Conservation (phyloP, 2,888 invertebrate species). For the Melipona bicolor region DNA sequence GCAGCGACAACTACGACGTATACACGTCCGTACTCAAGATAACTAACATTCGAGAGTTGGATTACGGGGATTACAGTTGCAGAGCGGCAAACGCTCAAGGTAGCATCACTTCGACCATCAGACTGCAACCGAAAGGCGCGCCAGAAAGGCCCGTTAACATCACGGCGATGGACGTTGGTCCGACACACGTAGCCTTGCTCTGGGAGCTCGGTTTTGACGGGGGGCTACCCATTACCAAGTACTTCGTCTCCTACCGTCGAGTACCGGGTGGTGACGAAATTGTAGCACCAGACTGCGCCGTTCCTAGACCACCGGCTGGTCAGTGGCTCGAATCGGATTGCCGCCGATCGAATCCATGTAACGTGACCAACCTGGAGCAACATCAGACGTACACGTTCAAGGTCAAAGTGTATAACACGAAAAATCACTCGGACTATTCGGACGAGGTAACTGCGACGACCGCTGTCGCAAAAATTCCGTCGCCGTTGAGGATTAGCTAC, state of each 20-base stretch:
- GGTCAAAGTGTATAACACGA: conserved; percentile 95
- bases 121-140: conserved; percentile 93
- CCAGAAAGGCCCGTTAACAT: conserved; percentile 93
- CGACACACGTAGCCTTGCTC: conserved; percentile 91
- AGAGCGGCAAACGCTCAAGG: conserved; percentile 94
- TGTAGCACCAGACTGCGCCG: conserved; percentile 87
- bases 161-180: conserved; percentile 90
- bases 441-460: conserved; percentile 93
- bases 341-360: conserved; percentile 93
- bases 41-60: conserved; percentile 90
- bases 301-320: conserved; percentile 85
- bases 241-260: conserved; percentile 92
- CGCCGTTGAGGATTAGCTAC: conserved; percentile 92
- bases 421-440: conserved; percentile 94
- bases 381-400: conserved; percentile 95
- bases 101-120: conserved; percentile 90
- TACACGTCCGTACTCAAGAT: conserved; percentile 92
- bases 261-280: conserved; percentile 88
- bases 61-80: conserved; percentile 97
- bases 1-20: conserved; percentile 92
- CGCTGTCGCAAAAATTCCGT: conserved; percentile 92
- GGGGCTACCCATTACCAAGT: conserved; percentile 93
- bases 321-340: conserved; percentile 95
- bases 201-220: conserved; percentile 97
- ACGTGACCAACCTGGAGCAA: conserved; percentile 93